phyloP scores from a whole-genome alignment of 2,113 vertebrate genomes.

The Esox niger region DNA sequence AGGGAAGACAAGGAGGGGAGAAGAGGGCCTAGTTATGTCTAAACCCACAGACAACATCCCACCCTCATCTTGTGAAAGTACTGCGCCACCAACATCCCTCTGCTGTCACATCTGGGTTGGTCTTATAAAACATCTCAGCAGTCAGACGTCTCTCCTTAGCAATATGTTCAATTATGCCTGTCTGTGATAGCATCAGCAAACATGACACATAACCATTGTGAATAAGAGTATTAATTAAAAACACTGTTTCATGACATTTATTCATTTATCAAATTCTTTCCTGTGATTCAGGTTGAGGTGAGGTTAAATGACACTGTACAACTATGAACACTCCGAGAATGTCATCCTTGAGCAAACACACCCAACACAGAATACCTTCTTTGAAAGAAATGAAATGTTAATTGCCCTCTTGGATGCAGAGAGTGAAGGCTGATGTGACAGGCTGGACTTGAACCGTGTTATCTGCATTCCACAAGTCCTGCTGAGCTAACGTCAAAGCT shows the following conservation, averaged over 20 bases:
- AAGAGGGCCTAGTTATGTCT: slow-evolving; percentile 49
- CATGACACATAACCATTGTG: background rate
- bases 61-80: slow-evolving; percentile 11
- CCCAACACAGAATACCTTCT: no score
- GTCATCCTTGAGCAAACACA: no score
- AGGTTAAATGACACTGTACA: no score
- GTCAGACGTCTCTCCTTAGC: slow-evolving; percentile 6
- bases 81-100: slow-evolving; percentile 24
- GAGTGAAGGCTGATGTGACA: no score
- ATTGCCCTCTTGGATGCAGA: no score
- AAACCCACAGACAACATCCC: slow-evolving; percentile 46
- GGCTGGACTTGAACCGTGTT: no score
- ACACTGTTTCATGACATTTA: background rate
- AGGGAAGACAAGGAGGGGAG: slow-evolving; percentile 44
- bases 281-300: background rate
- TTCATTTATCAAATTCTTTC: background rate
- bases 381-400: no score
- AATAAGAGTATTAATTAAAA: slow-evolving; percentile 1
- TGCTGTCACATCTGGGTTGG: slow-evolving; percentile 22
- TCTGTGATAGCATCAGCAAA: background rate
- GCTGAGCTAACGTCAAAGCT: no score
- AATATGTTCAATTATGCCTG: background rate
- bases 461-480: no score
- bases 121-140: slow-evolving; percentile 21
- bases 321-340: no score